These are phyloP conservation scores for Macquaria australasica DNA, from an alignment of 2,113 vertebrate genomes.

Conservation along the genomic window DNA sequence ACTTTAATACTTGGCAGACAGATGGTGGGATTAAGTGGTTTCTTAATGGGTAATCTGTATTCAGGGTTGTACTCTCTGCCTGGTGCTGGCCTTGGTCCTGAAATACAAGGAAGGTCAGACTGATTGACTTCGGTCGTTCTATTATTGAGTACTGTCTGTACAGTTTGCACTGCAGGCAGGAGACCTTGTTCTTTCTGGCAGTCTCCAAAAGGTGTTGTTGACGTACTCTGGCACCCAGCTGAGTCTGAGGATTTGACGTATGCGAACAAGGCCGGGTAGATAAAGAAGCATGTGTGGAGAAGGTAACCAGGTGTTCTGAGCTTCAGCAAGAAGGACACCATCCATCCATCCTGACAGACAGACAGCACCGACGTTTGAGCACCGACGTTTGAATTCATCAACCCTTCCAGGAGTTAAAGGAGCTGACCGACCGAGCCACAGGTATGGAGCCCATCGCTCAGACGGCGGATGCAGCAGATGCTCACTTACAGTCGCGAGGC, in stretches of 20 bases:
- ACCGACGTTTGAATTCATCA: constrained; percentile 18
- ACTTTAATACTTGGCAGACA: not conserved
- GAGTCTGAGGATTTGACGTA: constrained; percentile 70
- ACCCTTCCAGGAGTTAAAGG: not conserved
- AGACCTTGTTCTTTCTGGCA: constrained; percentile 39
- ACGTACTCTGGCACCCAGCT: constrained; percentile 57
- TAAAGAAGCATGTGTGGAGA: constrained; percentile 35
- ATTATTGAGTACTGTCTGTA: constrained; percentile 34
- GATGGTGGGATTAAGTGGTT: not conserved
- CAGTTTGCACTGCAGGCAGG: constrained; percentile 27
- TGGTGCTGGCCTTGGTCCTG: constrained; percentile 32
- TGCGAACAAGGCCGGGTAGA: constrained; percentile 39
- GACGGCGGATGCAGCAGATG: constrained; percentile 32
- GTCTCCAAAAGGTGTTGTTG: constrained; percentile 52
- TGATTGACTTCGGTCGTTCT: constrained; percentile 26
- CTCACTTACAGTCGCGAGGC: constrained; percentile 34
- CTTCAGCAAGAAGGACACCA: not conserved
- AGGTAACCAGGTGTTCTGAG: constrained; percentile 30
- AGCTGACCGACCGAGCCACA: not conserved
- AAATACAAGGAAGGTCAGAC: constrained; percentile 23
- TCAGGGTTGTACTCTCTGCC: not conserved
- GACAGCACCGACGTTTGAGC: not conserved
- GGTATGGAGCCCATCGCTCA: constrained; percentile 62
- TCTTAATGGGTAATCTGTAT: not conserved
- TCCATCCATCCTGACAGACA: not conserved